Base-by-base conservation (phyloP, 2,797 vertebrate species). In the Helarctos malayanus region DNA sequence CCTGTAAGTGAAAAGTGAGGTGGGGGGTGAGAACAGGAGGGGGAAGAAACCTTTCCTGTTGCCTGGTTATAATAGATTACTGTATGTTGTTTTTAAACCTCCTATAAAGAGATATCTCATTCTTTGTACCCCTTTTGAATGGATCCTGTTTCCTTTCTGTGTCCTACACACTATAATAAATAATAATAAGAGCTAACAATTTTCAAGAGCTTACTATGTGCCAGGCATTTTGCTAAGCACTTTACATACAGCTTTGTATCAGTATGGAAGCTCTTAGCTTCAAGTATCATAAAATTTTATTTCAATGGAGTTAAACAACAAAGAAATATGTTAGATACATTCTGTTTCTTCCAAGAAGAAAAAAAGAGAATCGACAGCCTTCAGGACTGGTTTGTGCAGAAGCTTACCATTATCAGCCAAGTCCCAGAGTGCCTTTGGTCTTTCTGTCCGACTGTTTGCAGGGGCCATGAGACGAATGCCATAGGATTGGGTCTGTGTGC, bases 31-130 rank as follows among this genome's bases (percentile, higher is more conserved):
- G n/a, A 80, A 19, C n/a, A 52, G 49, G 61, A 65, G 32, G 15
- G 12, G 19, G 5, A 35, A 84, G 54, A 29, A 63, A 27, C 16
- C 18, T 71, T 65, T 65, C 54, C 65, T 61, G 87, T 92, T 94
- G 89, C 87, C 92, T 93, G 76, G 80, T 93, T 89, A 95, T 89
- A 59, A 57, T 29, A 75, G 63, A 83, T 89, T 21, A 27, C 54
- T 47, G 2, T 18, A 76, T 47, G 16, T n/a, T 91, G 52, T 49
- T 83, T 89, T 88, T 63, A 79, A 85, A 7, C 49, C 65, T 96
- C 57, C 47, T 56, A 23, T 56, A 49, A 45, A 81, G 78, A 47
- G 15, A 73, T n/a, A 41, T 57, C 65, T 87, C 47, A 91, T 80
- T 88, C 61, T 88, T 84, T 89, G 84, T 73, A 14, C 52, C 32